Evolutionary conservation across 2,113 vertebrate genomes (phyloP), one percentile per base, ranked within the genome.

Genomic region (Illadopsis cleaveri): DNA sequence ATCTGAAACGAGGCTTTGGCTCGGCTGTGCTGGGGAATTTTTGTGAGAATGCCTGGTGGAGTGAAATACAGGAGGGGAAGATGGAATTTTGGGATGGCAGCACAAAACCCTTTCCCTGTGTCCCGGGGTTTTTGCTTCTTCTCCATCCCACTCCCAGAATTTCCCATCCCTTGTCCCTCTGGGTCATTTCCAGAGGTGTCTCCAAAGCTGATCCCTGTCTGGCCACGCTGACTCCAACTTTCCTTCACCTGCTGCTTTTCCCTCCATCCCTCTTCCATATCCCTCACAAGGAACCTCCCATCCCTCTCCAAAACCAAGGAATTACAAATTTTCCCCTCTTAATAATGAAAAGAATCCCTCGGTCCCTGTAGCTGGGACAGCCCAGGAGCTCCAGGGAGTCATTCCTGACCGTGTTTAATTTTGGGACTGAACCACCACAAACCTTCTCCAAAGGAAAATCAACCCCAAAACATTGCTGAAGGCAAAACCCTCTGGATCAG

Each of bases 21-120:
- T 47, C 4, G 25, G 44, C 42, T 28, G 11, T 40, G 72, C 3
- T 2, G 27, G 28, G 44, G 22, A 4, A 40, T 83, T 53, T n/a
- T 10, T 10, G 42, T 28, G 47, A 61, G 53, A 79, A 24, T 7
- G 2, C 9, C 27, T 48, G 1, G 0, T 9, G 33, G 62, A 57
- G 18, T 7, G 64, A 12, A 53, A 71, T 2, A 4, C 0, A 2
- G 44, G 35, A 20, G 2, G 6, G 9, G 15, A 35, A 71, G 15
- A 5, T 0, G 28, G 76, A 68, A 33, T 70, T 80, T 27, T 5
- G 5, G 68, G 47, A 40, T 31, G 44, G 82, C 23, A 47, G 66
- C 42, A 12, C 24, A 6, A 56, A 72, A 70, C 31, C 35, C 62
- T 35, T 64, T 82, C 33, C 21, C 27, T 2, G 1, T 3, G 1